phyloP scores from a whole-genome alignment of 1,140 invertebrate genomes.

The Chelonus insularis region DNA sequence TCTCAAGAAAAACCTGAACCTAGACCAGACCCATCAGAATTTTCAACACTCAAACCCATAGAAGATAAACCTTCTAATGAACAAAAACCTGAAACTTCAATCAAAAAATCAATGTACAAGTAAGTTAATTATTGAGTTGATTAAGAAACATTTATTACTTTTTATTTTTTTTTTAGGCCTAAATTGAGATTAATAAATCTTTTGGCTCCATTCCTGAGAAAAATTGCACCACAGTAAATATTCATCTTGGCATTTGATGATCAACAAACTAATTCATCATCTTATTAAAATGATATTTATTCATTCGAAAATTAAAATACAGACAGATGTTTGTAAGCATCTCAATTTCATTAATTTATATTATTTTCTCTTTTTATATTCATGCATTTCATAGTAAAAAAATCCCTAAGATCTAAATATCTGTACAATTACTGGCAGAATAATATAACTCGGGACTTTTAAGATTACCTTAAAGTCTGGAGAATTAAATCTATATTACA shows the following conservation, averaged over 20 bases:
- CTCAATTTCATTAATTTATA: conserved; percentile 1
- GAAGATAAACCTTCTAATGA: conserved; percentile 19
- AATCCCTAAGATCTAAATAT: neutral
- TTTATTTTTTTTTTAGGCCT: conserved; percentile 39
- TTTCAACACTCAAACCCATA: too few relatives aligned
- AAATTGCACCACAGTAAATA: conserved; percentile 32
- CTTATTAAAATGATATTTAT: conserved; percentile 35
- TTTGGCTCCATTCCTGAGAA: conserved; percentile 44
- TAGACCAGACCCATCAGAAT: too few relatives aligned
- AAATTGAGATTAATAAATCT: conserved; percentile 42
- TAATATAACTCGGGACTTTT: neutral
- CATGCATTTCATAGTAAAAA: conserved; percentile 16
- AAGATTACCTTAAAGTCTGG: neutral
- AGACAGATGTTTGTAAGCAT: conserved; percentile 13
- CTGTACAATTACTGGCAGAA: conserved; percentile 18
- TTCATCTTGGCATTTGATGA: neutral
- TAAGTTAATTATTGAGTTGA: neutral
- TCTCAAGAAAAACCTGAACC: conserved; percentile 13
- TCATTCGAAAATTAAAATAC: conserved; percentile 31
- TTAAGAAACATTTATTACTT: neutral
- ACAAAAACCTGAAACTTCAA: conserved; percentile 16
- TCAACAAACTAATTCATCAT: neutral
- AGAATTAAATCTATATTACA: conserved; percentile 1
- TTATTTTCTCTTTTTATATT: neutral
- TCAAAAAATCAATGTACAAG: conserved; percentile 10